Percentiles rank a stretch among this genome's conserved stretches.
These are phyloP conservation scores for Leptinotarsa haldemani DNA, from an alignment of 2,888 invertebrate genomes.

Conservation along the genomic window DNA sequence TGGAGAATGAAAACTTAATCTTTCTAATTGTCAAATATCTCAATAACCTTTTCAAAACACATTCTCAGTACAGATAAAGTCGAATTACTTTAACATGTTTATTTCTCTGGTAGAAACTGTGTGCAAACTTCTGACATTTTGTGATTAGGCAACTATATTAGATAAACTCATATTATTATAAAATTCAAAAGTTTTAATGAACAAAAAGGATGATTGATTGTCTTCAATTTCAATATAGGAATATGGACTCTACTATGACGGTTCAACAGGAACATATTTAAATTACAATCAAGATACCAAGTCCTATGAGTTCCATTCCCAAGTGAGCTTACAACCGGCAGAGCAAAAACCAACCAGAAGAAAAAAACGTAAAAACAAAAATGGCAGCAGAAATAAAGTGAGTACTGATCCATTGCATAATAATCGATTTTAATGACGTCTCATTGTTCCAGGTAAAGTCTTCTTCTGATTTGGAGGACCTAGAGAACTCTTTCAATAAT, in stretches of 20 bases:
- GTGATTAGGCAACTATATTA: too few species aligned
- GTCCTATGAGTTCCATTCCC: slow-evolving; percentile 84
- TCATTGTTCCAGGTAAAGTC: slow-evolving; percentile 63
- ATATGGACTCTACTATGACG: slow-evolving; percentile 89
- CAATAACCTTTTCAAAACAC: too few species aligned
- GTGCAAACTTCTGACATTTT: too few species aligned
- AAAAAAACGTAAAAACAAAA: slow-evolving; percentile 47
- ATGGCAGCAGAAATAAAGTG: slow-evolving; percentile 51
- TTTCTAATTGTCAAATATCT: too few species aligned
- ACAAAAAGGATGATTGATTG: too few species aligned
- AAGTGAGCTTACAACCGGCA: slow-evolving; percentile 64
- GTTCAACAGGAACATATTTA: slow-evolving; percentile 85
- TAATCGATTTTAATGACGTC: neutral
- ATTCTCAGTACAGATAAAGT: too few species aligned
- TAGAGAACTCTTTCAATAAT: slow-evolving; percentile 62
- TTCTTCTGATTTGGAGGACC: slow-evolving; percentile 63
- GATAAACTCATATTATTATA: too few species aligned
- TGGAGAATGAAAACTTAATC: neutral
- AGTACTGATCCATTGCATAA: slow-evolving; percentile 18
- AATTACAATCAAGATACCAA: slow-evolving; percentile 82
- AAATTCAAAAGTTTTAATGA: too few species aligned
- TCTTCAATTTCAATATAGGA: slow-evolving; percentile 69
- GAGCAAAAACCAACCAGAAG: slow-evolving; percentile 46
- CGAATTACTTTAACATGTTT: too few species aligned
- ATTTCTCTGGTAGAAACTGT: too few species aligned